Evolutionary conservation across 2,797 vertebrate species (phyloP).

Genomic region (Syngnathus rostellatus): DNA sequence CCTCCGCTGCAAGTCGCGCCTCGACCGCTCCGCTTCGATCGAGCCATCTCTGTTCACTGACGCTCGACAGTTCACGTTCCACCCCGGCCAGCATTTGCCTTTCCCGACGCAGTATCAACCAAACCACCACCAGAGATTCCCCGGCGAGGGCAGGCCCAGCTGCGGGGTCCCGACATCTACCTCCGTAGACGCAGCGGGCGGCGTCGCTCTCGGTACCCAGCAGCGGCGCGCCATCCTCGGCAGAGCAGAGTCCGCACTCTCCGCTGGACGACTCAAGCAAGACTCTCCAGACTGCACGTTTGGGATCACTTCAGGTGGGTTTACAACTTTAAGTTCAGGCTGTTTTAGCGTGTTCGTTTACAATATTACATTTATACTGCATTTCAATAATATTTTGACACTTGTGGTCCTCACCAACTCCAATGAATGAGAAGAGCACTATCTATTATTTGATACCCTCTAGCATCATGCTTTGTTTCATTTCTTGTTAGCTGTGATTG

Average conservation of each 20-base stretch:
- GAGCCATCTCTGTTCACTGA: conserved; percentile 80
- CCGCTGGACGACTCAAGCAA: conserved; percentile 40
- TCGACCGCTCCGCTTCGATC: conserved; percentile 83
- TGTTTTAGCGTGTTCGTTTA: not conserved
- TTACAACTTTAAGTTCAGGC: conserved; percentile 33
- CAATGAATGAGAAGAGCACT: not conserved
- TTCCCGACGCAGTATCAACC: conserved; percentile 64
- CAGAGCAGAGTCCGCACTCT: conserved; percentile 62
- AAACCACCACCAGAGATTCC: conserved; percentile 58
- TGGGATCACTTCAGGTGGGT: conserved; percentile 85
- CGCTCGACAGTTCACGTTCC: conserved; percentile 69
- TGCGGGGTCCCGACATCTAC: conserved; percentile 72
- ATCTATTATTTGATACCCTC: conserved; percentile 26
- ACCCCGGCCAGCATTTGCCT: conserved; percentile 59
- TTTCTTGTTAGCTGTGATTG: conserved; percentile 49
- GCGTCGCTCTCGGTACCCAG: conserved; percentile 48
- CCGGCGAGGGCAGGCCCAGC: conserved; percentile 76
- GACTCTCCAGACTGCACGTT: conserved; percentile 69
- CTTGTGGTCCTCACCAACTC: not conserved
- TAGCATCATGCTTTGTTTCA: conserved; percentile 23
- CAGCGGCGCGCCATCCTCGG: conserved; percentile 47
- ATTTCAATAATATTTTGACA: not conserved
- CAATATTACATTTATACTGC: not conserved
- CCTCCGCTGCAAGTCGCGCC: conserved; percentile 73
- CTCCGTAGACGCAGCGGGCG: conserved; percentile 61